Percentiles rank a stretch among this genome's conserved stretches.
These are phyloP conservation scores for Drosophila rufa DNA, from an alignment of 1,140 invertebrate genomes.

Conservation along the genomic window DNA sequence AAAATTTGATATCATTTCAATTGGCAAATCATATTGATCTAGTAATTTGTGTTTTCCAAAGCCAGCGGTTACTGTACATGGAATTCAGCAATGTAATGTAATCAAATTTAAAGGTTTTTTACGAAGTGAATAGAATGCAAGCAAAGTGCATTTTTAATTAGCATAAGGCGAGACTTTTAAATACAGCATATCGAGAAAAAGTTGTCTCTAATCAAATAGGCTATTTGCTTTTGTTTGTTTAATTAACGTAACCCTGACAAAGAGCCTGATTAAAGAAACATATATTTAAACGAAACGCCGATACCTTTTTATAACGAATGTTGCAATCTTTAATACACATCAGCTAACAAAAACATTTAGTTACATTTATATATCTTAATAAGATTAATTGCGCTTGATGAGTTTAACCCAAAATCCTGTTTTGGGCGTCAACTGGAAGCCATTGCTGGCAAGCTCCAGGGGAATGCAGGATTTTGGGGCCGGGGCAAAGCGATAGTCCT, in stretches of 20 bases:
- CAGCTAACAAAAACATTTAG: neutral
- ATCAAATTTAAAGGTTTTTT: neutral
- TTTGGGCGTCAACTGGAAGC: constrained; percentile 67
- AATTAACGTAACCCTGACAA: neutral
- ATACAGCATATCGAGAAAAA: neutral
- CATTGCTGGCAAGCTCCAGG: constrained; percentile 45
- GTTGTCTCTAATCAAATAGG: neutral
- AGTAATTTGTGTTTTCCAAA: no score
- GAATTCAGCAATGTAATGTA: neutral
- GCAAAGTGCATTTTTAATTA: no score
- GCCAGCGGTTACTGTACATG: no score
- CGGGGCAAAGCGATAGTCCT: constrained; percentile 69
- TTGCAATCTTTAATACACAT: constrained; percentile 1
- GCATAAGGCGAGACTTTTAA: no score
- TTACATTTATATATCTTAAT: constrained; percentile 4
- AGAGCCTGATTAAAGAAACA: no score
- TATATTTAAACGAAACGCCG: no score
- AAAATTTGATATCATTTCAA: no score
- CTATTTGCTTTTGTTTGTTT: neutral
- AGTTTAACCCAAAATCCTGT: constrained; percentile 77
- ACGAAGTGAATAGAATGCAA: no score
- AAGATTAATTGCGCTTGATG: constrained; percentile 40
- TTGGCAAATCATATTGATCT: no score
- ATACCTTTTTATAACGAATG: neutral
- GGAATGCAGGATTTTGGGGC: constrained; percentile 80